Percentiles rank a stretch among this genome's conserved stretches.
phyloP scores from a whole-genome alignment of 2,888 invertebrate species.

The Pinctada fucata region DNA sequence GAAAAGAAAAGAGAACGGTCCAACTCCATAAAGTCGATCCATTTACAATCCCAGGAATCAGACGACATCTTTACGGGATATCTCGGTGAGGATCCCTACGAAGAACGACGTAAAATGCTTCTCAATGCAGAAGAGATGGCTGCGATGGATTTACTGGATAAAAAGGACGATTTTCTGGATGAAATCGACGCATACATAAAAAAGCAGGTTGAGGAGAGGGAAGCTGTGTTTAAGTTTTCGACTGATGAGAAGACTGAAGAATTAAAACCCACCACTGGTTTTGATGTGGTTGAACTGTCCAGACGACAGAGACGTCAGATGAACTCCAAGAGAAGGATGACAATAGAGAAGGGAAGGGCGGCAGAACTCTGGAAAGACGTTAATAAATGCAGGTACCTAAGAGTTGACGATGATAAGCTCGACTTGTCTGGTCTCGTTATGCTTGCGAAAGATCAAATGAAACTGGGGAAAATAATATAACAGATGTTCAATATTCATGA shows the following conservation, averaged over 20 bases:
- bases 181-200: constrained; percentile 31
- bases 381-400: constrained; percentile 50
- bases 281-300: no score
- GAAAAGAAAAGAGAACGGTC: constrained; percentile 11
- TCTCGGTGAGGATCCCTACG: constrained; percentile 44
- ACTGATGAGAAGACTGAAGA: neutral
- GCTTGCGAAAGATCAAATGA: neutral
- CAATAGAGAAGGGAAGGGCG: constrained; percentile 7
- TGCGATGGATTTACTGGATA: constrained; percentile 30
- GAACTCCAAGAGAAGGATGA: neutral
- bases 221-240: neutral
- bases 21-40: constrained; percentile 6
- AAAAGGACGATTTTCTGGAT: constrained; percentile 40
- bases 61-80: constrained; percentile 35
- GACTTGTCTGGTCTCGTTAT: constrained; percentile 37
- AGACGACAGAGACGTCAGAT: neutral
- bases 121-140: constrained; percentile 41
- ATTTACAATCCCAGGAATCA: neutral
- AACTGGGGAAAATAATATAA: neutral
- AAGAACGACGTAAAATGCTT: constrained; percentile 44
- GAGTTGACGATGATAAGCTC: constrained; percentile 34
- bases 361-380: constrained; percentile 47
- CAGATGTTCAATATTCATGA: neutral
- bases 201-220: neutral
- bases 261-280: neutral